Evolutionary conservation across 2,797 vertebrate species (phyloP).

Genomic region (Calcarius lapponicus): DNA sequence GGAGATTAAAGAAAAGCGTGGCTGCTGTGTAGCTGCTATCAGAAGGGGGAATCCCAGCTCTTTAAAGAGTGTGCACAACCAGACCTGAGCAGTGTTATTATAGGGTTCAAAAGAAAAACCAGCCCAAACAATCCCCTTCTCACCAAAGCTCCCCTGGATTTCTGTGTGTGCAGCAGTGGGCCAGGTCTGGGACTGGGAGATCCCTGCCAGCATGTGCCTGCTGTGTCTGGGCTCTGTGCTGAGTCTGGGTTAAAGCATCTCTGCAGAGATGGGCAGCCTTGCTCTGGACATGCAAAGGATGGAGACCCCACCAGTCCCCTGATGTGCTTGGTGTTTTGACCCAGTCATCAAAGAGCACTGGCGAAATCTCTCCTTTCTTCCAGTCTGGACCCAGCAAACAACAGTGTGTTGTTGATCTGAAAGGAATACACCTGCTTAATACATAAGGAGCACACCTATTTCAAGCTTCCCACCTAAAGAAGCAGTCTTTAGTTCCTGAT

Average conservation of each 20-base stretch:
- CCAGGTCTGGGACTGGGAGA: not conserved
- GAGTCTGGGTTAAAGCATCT: not conserved
- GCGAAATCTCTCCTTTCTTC: not conserved
- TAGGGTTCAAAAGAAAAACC: not conserved
- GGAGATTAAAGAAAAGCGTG: slow-evolving; percentile 51
- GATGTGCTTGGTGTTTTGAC: not conserved
- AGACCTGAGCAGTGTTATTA: not conserved
- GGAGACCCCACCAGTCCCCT: not conserved
- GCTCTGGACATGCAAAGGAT: not conserved
- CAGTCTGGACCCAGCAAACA: not conserved
- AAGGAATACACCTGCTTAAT: not conserved
- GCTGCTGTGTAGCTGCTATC: not conserved
- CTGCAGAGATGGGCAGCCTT: not conserved
- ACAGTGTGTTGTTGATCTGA: not conserved
- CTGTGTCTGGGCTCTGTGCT: not conserved
- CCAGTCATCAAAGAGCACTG: not conserved
- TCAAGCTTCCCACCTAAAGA: not conserved
- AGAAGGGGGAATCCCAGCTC: slow-evolving; percentile 53
- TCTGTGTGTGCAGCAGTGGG: not conserved
- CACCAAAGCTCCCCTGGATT: not conserved
- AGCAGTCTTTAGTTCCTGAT: not conserved
- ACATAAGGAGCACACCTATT: not conserved
- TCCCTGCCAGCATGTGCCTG: not conserved
- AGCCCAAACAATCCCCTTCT: not conserved
- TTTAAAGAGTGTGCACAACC: not conserved